Base-by-base conservation (phyloP, 2,797 vertebrate genomes). In the Spondyliosoma cantharus region DNA sequence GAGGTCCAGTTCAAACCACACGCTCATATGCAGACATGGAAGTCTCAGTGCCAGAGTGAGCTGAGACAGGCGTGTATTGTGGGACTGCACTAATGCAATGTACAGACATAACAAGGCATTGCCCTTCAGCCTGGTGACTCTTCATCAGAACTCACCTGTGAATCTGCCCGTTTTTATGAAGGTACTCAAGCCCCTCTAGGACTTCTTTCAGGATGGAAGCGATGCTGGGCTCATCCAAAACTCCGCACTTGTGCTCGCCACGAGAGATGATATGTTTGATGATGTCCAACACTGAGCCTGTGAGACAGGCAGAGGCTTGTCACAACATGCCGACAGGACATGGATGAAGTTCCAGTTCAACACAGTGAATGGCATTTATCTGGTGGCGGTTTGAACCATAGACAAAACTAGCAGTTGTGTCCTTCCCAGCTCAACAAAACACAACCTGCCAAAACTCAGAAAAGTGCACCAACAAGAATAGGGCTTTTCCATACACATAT, bases 91-190 rank as follows among this genome's bases (percentile, higher is more conserved):
- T 12, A 4, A 46, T 16, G 48, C 24, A 20, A 42, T 0, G 43
- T 27, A 22, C 50, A 80, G 29, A n/a, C 25, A 53, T 7, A 50
- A 57, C 19, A 63, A 19, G 14, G 46, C 25, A 0, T 0, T 16
- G 15, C 32, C 22, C 2, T 22, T 45, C 42, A 20, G 71, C 14
- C 19, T 1, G 5, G 7, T 20, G 11, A 67, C 25, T 9, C 22
- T 5, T 69, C 22, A 5, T 3, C 5, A 4, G 2, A 65, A 56
- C 91, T 90, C 91, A 99, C 97, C 97, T 96, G 87, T 98, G 97
- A 85, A 98, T 98, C 92, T 99, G 97, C 16, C 97, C 97, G 0
- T 99, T 99, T 93, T 97, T 98, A 90, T 99, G 97, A 76, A 99
- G 94, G 85, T 98, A 99, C 74, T 99, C 97, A 87, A 98, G 78